Conservation (phyloP, 2,888 invertebrate species). For the Apotomis turbidana region DNA sequence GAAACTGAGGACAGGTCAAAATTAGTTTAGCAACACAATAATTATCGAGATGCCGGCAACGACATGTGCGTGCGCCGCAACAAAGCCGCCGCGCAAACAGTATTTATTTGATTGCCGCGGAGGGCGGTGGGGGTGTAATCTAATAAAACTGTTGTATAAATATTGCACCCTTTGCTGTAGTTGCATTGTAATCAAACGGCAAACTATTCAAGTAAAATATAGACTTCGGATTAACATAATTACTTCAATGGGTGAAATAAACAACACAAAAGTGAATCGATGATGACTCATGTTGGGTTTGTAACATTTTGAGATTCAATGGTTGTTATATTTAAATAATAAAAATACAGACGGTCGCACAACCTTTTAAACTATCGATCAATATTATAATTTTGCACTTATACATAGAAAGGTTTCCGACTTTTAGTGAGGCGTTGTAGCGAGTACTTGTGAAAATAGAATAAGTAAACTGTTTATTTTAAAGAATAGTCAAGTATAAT, state of each 20-base stretch:
- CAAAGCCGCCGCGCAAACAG: conserved; percentile 44
- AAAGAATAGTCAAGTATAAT: no score
- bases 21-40: conserved; percentile 44
- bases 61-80: conserved; percentile 46
- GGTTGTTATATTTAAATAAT: no score
- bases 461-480: no score
- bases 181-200: conserved; percentile 52
- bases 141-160: conserved; percentile 68
- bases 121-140: conserved; percentile 59
- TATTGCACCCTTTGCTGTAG: conserved; percentile 58
- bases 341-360: no score
- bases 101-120: conserved; percentile 49
- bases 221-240: conserved; percentile 39
- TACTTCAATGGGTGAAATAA: conserved; percentile 3
- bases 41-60: conserved; percentile 45
- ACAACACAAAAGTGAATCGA: background rate
- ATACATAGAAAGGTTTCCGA: no score
- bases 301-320: no score
- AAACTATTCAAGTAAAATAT: conserved; percentile 29
- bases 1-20: conserved; percentile 14
- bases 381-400: no score
- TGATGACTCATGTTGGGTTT: no score
- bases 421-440: no score
- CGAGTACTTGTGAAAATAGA: no score
- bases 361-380: no score